A percentile compares a stretch with the other conserved stretches of the same genome.
phyloP scores from a whole-genome alignment of 2,888 invertebrate species.

The Apodemia mormo region DNA sequence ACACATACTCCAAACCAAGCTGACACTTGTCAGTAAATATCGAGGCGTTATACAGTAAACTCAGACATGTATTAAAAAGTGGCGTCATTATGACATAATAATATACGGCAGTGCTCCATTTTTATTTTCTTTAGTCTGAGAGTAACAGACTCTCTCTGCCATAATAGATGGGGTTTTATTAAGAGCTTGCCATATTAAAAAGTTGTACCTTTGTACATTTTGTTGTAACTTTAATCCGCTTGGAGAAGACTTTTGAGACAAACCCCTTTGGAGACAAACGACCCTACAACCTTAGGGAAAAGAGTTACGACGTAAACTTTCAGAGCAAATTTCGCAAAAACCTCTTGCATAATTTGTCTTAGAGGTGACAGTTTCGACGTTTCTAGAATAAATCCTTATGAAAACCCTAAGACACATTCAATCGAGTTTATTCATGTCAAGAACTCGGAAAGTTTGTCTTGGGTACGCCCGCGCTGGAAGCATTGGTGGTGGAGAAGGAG shows the following conservation, averaged over 20 bases:
- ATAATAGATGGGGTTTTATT: neutral
- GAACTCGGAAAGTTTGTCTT: constrained; percentile 60
- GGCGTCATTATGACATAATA: too few relatives aligned
- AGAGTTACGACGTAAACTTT: neutral
- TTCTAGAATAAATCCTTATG: neutral
- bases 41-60: too few relatives aligned
- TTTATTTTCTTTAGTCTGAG: too few relatives aligned
- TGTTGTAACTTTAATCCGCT: neutral
- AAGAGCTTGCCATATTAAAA: neutral
- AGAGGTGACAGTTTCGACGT: neutral
- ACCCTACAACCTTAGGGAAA: neutral
- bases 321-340: neutral
- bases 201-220: neutral
- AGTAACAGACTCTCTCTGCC: neutral
- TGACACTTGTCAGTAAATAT: too few relatives aligned
- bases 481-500: constrained; percentile 58
- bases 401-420: constrained; percentile 50
- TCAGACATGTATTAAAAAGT: too few relatives aligned
- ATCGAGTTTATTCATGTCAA: constrained; percentile 70
- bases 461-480: constrained; percentile 50
- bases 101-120: too few relatives aligned
- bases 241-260: neutral
- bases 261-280: neutral
- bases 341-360: neutral
- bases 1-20: too few relatives aligned